Percentiles rank a stretch among this genome's conserved stretches.
Evolutionary conservation across 1,140 invertebrate species (phyloP).

Genomic region (Battus philenor): DNA sequence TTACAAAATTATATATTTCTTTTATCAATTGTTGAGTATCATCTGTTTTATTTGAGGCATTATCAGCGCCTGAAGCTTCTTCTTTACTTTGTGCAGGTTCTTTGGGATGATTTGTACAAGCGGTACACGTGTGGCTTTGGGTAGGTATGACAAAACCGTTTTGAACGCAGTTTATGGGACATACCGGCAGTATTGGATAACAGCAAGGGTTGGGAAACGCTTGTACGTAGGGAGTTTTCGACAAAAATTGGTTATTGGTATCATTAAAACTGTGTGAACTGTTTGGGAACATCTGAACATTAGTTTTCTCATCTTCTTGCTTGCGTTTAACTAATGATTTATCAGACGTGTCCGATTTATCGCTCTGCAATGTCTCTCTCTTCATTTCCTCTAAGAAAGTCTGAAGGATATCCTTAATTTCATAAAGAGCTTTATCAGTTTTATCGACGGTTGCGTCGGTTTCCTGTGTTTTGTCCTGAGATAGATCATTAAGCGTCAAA

Average conservation of each 20-base stretch:
- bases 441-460: slow-evolving; percentile 36
- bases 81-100: slow-evolving; percentile 22
- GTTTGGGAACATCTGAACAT: slow-evolving; percentile 22
- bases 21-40: slow-evolving; percentile 59
- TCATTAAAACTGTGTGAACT: slow-evolving; percentile 33
- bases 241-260: slow-evolving; percentile 20
- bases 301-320: slow-evolving; percentile 24
- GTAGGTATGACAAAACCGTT: slow-evolving; percentile 42
- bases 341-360: slow-evolving; percentile 27
- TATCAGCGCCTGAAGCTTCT: slow-evolving; percentile 11
- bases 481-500: slow-evolving; percentile 27
- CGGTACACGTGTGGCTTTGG: slow-evolving; percentile 43
- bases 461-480: slow-evolving; percentile 42
- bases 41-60: slow-evolving; percentile 20
- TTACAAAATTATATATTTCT: slow-evolving; percentile 59
- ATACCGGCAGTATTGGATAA: slow-evolving; percentile 54
- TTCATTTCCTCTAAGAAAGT: slow-evolving; percentile 60
- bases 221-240: slow-evolving; percentile 18
- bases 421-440: slow-evolving; percentile 53
- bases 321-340: slow-evolving; percentile 21
- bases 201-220: slow-evolving; percentile 47
- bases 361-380: slow-evolving; percentile 41
- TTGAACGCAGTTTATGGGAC: slow-evolving; percentile 51
- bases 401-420: slow-evolving; percentile 65
- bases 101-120: slow-evolving; percentile 36